Evolutionary conservation across 1,140 invertebrate genomes (phyloP), one percentile per base, ranked within the genome.

Genomic region (Drosophila orosa): DNA sequence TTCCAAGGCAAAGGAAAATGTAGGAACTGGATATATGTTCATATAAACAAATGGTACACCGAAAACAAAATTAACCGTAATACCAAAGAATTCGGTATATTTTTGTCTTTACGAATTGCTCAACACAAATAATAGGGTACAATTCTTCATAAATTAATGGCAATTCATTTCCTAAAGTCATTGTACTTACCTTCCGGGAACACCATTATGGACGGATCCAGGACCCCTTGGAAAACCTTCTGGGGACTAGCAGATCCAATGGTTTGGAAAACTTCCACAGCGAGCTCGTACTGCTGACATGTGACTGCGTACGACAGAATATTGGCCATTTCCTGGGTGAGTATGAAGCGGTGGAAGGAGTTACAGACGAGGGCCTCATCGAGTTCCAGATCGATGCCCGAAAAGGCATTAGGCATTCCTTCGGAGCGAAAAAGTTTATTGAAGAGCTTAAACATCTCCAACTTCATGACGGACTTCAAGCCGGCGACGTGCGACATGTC

Each of bases 341-440:
- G 59, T 22, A 90, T 67, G 37, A 44, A 91, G 19, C 90, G 89
- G 63, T 89, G 81, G n/a, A 91, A 72, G 10, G 74, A 74, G 39
- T 91, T 91, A 39, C 75, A 80, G 5, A 86, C 48, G 1, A 89
- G 35, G 0, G 81, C 90, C 3, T 35, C 9, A 5, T 91, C 89
- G 0, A 22, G 19, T 0, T 3, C 6, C 0, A 3, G 5, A 42
- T 80, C 52, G 24, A 91, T 80, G 2, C 39, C 6, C 0, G 59
- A 31, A n/a, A 78, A 80, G 22, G 75, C 31, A 0, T 80, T 31
- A 0, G 50, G 40, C 15, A 76, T 25, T 44, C 63, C 40, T 0
- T 91, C 89, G 19, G 79, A 61, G 5, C 54, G 61, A 22, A 68
- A 39, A 0, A 91, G 39, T 3, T 54, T 55, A 0, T 29, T 0